A percentile compares a stretch with the other conserved stretches of the same genome.
These are phyloP conservation scores for Hetaerina titia DNA, from an alignment of 2,888 invertebrate genomes.

Conservation along the genomic window DNA sequence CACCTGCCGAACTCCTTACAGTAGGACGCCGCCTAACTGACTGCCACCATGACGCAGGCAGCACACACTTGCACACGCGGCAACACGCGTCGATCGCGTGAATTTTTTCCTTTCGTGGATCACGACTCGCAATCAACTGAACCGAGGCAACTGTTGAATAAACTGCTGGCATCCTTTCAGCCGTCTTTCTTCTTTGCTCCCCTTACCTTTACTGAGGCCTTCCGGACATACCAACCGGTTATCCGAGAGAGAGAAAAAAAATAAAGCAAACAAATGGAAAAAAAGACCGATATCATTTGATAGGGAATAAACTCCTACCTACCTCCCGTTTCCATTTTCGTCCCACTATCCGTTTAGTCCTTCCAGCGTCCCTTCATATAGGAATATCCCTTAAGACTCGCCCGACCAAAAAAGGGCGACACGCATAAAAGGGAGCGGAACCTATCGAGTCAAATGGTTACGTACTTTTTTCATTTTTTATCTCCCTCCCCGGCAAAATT, in stretches of 20 bases:
- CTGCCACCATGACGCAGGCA: background rate
- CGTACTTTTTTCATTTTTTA: background rate
- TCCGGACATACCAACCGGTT: background rate
- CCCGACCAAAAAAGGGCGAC: background rate
- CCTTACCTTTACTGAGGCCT: background rate
- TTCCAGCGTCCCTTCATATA: background rate
- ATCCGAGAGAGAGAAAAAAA: background rate
- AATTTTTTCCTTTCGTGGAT: background rate
- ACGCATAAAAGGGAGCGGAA: constrained; percentile 25
- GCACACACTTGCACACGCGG: background rate
- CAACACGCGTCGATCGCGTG: background rate
- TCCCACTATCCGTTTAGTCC: background rate
- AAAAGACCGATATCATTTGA: background rate
- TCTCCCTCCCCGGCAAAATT: background rate
- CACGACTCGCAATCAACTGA: background rate
- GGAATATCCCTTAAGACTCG: background rate
- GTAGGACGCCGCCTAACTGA: background rate
- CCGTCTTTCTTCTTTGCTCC: background rate
- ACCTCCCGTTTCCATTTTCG: background rate
- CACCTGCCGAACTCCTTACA: background rate
- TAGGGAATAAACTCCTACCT: background rate
- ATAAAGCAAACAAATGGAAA: background rate
- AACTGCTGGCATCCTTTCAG: background rate
- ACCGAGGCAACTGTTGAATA: background rate
- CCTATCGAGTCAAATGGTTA: constrained; percentile 38